phyloP scores from a whole-genome alignment of 2,888 invertebrate species.

The Lumbricus terrestris region DNA sequence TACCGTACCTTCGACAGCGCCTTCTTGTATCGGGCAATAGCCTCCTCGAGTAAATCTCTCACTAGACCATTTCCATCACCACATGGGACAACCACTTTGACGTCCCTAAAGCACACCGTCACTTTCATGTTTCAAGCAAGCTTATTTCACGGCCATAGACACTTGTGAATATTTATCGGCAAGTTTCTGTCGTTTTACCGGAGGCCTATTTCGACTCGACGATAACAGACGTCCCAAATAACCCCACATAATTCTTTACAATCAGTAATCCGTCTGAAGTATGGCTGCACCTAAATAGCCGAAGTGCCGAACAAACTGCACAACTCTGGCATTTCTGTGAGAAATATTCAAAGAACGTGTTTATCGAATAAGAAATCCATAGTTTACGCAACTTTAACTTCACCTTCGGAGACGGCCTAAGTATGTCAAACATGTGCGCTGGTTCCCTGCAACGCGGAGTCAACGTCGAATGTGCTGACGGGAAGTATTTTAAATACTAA shows the following conservation, averaged over 20 bases:
- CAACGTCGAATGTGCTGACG: too few species aligned
- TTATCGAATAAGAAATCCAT: neutral
- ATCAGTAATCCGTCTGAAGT: neutral
- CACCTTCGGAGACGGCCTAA: neutral
- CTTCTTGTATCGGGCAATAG: constrained; percentile 88
- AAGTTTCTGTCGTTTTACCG: neutral
- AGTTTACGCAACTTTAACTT: neutral
- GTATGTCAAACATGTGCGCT: neutral
- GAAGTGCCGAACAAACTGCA: neutral
- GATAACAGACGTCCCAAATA: neutral
- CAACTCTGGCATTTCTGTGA: neutral
- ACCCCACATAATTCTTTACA: neutral
- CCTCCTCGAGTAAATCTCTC: constrained; percentile 86
- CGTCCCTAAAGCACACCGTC: constrained; percentile 92
- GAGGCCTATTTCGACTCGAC: neutral
- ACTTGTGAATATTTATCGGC: neutral
- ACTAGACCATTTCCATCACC: constrained; percentile 89
- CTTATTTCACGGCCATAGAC: neutral
- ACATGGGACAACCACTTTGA: constrained; percentile 93
- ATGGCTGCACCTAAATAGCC: neutral
- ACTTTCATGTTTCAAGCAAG: constrained; percentile 80
- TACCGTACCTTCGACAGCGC: constrained; percentile 86
- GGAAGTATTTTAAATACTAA: too few species aligned
- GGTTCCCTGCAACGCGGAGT: neutral
- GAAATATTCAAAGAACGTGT: neutral